Base-by-base conservation (phyloP, 1,140 invertebrate species). In the Paraescarpia echinospica region DNA sequence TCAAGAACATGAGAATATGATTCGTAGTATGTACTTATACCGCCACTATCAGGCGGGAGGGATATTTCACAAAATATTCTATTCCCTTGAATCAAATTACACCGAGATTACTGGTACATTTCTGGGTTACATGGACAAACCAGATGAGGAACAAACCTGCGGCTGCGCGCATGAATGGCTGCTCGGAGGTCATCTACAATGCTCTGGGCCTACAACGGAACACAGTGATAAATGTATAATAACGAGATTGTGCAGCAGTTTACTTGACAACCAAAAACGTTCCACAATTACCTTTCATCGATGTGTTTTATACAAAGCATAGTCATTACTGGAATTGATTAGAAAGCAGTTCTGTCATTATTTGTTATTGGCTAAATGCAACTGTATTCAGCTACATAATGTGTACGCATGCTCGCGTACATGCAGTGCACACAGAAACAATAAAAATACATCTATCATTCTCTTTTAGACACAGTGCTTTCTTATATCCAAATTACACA, bases 111-210 rank as follows among this genome's bases (percentile, higher is more conserved):
- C n/a, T 77, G 22, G 8, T 6, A 41, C 4, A 41, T 41, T 12
- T 14, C 22, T 77, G 59, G 59, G 59, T 4, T 77, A 1, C 2
- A 77, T n/a, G n/a, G 18, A 18, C 59, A 5, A 31, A 77, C n/a
- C 22, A 77, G 59, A 77, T 18, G 2, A 2, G 8, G 59, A 31
- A 18, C 59, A 77, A 27, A 77, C 59, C 59, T 77, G 1, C 59
- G 59, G 27, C 59, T 77, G 14, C 59, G 8, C 8, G 59, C 9
- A 27, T 77, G 59, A 27, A 77, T 77, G 59, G 98, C 96, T 94
- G 97, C 97, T 95, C 98, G 98, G 92, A 98, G 96, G 95, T 98
- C 98, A 96, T 98, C 98, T 18, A 98, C 98, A 92, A 98, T 96
- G 93, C 98, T 97, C 95, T 98, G 97, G n/a, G 98, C 98, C 93